Base-by-base conservation (phyloP, 1,140 invertebrate genomes). In the Drosophila micromelanica region DNA sequence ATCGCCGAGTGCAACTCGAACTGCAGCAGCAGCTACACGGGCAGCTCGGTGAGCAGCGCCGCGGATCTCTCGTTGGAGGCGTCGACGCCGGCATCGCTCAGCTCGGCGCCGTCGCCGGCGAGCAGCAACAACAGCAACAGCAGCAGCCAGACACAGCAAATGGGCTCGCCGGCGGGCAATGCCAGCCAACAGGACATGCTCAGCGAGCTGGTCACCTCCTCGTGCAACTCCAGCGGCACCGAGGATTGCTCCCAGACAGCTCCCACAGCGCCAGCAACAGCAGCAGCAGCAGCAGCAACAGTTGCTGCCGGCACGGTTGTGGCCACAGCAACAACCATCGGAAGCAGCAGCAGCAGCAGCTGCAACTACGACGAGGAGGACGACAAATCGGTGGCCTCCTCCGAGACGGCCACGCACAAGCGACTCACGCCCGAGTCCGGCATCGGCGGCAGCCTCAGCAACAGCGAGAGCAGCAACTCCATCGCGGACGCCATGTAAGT, bases 41-140 rank as follows among this genome's bases (percentile, higher is more conserved):
- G 57, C 43, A 91, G 85, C 51, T 90, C 86, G 8, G 70, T 91
- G 8, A 91, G 90, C 12, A 90, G 90, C 9, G 90, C 90, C 1
- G 90, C 90, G 2, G 90, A 91, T 81, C 76, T 91, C 15, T 91
- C 90, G 6, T 57, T 91, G 51, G 90, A 91, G 63, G 85, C 90
- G 0, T 91, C 90, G 3, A 91, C 90, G 13, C 86, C 90, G 0
- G 78, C 90, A 1, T 81, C 84, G 15, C 65, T 76, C 6, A 76
- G 71, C 7, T 78, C 78, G 8, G 82, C 76, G 2, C 60, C 76
- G 3, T 80, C 82, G 0, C 75, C 84, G 4, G 73, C 76, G 0
- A 67, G 75, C 4, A 49, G 27, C 55, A 57, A 20, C 45, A 23
- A 1, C 35, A 79, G 72, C 48, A 49, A 46, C 37, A 75, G 60